These are phyloP conservation scores for Spatulosminthurus flaviceps DNA, from an alignment of 2,888 invertebrate genomes.

Conservation along the genomic window DNA sequence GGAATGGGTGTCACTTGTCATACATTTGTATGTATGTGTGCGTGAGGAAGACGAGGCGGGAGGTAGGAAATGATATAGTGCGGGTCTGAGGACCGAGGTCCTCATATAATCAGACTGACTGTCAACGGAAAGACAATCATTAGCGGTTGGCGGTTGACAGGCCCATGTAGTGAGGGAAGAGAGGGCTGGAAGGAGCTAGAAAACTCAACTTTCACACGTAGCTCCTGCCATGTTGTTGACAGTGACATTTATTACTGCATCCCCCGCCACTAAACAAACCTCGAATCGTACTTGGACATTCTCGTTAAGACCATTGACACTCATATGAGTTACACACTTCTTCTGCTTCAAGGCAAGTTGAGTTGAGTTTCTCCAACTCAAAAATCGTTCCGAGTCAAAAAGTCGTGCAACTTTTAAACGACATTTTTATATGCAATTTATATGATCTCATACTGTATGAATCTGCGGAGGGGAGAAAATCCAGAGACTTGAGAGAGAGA, in stretches of 20 bases:
- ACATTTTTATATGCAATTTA: no score
- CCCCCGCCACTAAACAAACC: conserved; percentile 22
- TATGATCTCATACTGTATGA: no score
- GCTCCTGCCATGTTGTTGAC: conserved; percentile 56
- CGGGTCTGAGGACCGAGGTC: neutral
- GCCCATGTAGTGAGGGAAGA: neutral
- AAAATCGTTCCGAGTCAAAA: no score
- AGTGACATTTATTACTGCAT: conserved; percentile 55
- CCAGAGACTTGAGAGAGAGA: no score
- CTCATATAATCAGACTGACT: conserved; percentile 52
- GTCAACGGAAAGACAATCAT: conserved; percentile 61
- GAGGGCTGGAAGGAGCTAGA: conserved; percentile 16
- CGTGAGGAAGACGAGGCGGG: neutral
- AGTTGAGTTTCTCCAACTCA: no score
- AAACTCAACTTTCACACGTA: conserved; percentile 62
- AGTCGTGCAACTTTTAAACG: no score
- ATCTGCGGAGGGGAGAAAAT: no score
- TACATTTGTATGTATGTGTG: conserved; percentile 10
- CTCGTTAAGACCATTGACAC: neutral
- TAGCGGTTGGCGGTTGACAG: conserved; percentile 60
- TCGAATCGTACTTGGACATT: neutral
- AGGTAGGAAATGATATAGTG: no score
- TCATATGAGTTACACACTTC: no score
- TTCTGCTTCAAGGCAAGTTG: no score
- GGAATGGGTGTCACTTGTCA: conserved; percentile 61